These are phyloP conservation scores for Caenorhabditis sp. DNA, from an alignment of 2,888 invertebrate genomes.

Conservation along the genomic window DNA sequence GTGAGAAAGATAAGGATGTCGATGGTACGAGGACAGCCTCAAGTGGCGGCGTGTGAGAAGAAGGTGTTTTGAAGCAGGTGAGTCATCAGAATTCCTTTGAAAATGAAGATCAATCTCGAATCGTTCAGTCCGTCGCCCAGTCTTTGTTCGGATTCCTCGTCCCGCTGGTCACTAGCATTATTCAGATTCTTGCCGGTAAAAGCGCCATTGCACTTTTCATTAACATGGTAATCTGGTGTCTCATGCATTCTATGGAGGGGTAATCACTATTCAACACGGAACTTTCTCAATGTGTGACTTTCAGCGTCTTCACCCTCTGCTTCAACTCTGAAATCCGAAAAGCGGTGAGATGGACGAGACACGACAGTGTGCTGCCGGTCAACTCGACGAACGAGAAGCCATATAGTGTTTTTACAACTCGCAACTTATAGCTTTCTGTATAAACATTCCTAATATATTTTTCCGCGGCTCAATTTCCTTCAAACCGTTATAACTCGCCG, in stretches of 20 bases:
- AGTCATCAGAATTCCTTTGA: background rate
- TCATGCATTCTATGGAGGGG: slow-evolving; percentile 8
- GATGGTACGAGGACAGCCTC: too few species aligned
- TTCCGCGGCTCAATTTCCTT: too few species aligned
- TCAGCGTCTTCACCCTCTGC: background rate
- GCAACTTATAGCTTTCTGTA: too few species aligned
- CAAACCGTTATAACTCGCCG: too few species aligned
- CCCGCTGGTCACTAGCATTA: background rate
- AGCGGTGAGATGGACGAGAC: too few species aligned
- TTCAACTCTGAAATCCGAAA: background rate
- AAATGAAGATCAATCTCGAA: background rate
- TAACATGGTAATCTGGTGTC: background rate
- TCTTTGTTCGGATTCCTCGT: background rate
- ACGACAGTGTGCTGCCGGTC: too few species aligned
- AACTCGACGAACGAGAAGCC: too few species aligned
- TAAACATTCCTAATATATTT: too few species aligned
- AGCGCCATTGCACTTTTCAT: background rate
- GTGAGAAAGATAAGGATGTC: slow-evolving; percentile 17
- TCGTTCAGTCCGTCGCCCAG: slow-evolving; percentile 2
- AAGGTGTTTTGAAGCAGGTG: slow-evolving; percentile 41
- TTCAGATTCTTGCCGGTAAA: background rate
- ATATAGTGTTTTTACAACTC: too few species aligned
- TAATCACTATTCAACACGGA: background rate
- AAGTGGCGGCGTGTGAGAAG: slow-evolving; percentile 6
- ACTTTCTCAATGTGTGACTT: background rate